A percentile compares a stretch with the other conserved stretches of the same genome.
phyloP scores from a whole-genome alignment of 64 coral and sea anemone species.

The Porites lutea region DNA sequence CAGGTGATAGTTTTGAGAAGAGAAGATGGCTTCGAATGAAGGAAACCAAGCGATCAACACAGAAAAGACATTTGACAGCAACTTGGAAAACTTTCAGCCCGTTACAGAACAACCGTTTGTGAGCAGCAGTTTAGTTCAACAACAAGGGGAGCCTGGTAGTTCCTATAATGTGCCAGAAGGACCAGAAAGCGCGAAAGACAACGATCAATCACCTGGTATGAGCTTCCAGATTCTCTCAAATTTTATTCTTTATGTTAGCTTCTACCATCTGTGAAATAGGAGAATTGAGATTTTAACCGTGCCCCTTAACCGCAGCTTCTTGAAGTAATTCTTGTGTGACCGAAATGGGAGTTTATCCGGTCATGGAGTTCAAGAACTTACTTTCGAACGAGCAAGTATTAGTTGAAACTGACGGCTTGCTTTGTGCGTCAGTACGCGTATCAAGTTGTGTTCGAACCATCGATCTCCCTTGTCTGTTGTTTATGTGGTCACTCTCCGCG shows the following conservation, averaged over 20 bases:
- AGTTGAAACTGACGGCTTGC: background rate
- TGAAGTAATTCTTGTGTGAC: background rate
- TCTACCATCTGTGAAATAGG: slow-evolving; percentile 64
- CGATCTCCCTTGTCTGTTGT: no score
- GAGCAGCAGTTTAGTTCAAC: slow-evolving; percentile 46
- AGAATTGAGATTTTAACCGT: slow-evolving; percentile 81
- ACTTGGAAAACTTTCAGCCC: slow-evolving; percentile 12
- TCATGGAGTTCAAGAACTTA: background rate
- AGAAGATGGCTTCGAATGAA: slow-evolving; percentile 86
- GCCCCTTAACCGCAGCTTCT: background rate
- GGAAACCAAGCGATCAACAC: slow-evolving; percentile 60
- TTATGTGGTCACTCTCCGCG: no score
- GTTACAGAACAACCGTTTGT: slow-evolving; percentile 20
- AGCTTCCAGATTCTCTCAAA: slow-evolving; percentile 98
- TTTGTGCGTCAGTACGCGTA: no score
- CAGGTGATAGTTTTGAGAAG: slow-evolving; percentile 78
- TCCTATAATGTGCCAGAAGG: slow-evolving; percentile 30
- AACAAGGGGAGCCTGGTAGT: slow-evolving; percentile 48
- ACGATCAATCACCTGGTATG: slow-evolving; percentile 71
- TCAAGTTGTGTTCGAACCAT: no score
- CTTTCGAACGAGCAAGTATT: background rate
- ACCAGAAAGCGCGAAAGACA: slow-evolving; percentile 8
- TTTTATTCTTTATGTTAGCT: slow-evolving; percentile 35
- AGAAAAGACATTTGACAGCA: slow-evolving; percentile 64
- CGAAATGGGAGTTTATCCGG: background rate